Base-by-base conservation (phyloP, 1,140 invertebrate species). In the Vollenhovia emeryi region DNA sequence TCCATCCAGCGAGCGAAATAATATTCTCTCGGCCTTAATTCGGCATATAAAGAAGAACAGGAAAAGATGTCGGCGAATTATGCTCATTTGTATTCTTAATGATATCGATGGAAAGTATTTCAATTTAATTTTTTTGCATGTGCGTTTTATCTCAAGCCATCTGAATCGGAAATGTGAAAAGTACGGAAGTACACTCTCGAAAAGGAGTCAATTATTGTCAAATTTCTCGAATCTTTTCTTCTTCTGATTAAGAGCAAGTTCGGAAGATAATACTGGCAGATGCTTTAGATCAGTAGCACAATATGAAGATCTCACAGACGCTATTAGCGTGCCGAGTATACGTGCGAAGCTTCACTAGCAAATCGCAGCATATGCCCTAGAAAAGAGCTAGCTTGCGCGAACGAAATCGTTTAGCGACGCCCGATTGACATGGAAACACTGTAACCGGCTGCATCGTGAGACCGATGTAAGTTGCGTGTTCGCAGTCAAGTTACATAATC, bases 401-500 rank as follows among this genome's bases (percentile, higher is more conserved):
- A 57, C 50, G 15, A 86, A 90, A 90, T 90, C 88, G 74, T 86
- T 92, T 92, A 91, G 91, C 85, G 64, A 90, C 86, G 91, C 48
- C 86, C 91, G 85, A 82, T 92, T 86, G 84, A 85, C 73, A 80
- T 64, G 59, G 33, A 86, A 86, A 88, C 78, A 3, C 52, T 74
- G 52, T 30, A 64, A 27, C 76, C 62, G 84, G 88, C 93, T 92
- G 93, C 91, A 93, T 93, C 94, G 94, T 94, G 94, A 93, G 94
- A 94, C 89, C 93, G 89, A 84, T 88, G 88, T 92, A 91, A 93
- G 91, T 84, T 91, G 88, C 90, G 91, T 93, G 93, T 94, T 94
- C 94, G 93, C 94, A 94, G 93, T 94, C 91, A 90, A 93, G 91
- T 94, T 93, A 90, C 91, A 92, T 93, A 91, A 92, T 91, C 92